Percentiles rank a stretch among this genome's conserved stretches.
These are phyloP conservation scores for Neoaliturus tenellus DNA, from an alignment of 2,888 invertebrate genomes.

Conservation along the genomic window DNA sequence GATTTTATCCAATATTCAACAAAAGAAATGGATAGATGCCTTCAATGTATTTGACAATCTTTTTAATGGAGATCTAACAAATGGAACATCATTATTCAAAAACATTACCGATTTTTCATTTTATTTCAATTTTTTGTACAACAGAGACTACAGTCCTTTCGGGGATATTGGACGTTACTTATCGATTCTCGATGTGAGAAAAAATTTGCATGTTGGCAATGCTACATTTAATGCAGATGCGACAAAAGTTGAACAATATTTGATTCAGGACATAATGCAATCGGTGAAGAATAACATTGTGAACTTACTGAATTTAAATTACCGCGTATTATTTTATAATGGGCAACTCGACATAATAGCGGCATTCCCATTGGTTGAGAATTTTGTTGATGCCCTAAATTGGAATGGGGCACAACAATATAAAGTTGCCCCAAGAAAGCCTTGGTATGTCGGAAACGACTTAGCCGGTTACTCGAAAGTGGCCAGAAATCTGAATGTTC, in stretches of 20 bases:
- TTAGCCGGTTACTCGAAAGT: constrained; percentile 85
- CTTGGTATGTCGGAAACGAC: constrained; percentile 78
- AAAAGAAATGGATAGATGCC: constrained; percentile 75
- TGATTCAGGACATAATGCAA: constrained; percentile 88
- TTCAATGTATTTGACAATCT: constrained; percentile 27
- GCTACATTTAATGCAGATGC: constrained; percentile 80
- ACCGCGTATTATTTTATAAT: constrained; percentile 88
- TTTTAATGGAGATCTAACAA: constrained; percentile 58
- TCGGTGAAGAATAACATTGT: constrained; percentile 85
- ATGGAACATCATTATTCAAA: constrained; percentile 78
- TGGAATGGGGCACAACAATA: constrained; percentile 82
- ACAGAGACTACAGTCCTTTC: constrained; percentile 68
- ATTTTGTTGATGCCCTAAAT: constrained; percentile 83
- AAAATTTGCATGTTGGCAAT: constrained; percentile 90
- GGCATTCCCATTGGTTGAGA: constrained; percentile 89
- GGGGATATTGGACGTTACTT: constrained; percentile 68
- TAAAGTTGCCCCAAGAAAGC: constrained; percentile 78
- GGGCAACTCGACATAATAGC: constrained; percentile 97
- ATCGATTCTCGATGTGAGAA: constrained; percentile 60
- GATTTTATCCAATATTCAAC: constrained; percentile 77
- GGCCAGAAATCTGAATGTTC: constrained; percentile 79
- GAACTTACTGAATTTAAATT: constrained; percentile 77
- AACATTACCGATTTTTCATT: constrained; percentile 86
- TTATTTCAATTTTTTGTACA: constrained; percentile 83
- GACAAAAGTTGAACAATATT: constrained; percentile 79